These are phyloP conservation scores for Matsumyia berberina DNA, from an alignment of 2,888 invertebrate species.

Conservation along the genomic window DNA sequence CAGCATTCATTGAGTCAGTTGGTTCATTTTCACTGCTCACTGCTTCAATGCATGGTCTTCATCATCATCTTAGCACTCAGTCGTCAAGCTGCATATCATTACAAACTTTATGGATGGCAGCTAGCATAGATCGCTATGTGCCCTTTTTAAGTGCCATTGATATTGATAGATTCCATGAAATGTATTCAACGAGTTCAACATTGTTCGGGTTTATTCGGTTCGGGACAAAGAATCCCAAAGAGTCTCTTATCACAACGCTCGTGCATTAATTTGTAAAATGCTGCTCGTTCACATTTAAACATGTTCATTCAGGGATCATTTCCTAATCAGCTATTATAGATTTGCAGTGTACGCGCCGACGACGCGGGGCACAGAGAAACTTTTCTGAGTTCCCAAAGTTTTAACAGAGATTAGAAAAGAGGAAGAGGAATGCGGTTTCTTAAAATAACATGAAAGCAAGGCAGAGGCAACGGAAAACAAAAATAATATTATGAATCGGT, in stretches of 20 bases:
- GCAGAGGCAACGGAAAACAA: slow-evolving; percentile 57
- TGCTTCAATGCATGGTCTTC: slow-evolving; percentile 41
- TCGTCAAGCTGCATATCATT: slow-evolving; percentile 72
- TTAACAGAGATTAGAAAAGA: slow-evolving; percentile 73
- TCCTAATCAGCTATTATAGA: slow-evolving; percentile 75
- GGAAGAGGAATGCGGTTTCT: slow-evolving; percentile 74
- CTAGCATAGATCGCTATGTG: slow-evolving; percentile 42
- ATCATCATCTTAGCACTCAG: slow-evolving; percentile 48
- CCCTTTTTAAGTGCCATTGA: slow-evolving; percentile 58
- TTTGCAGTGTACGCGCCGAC: slow-evolving; percentile 62
- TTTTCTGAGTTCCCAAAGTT: slow-evolving; percentile 62
- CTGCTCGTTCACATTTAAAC: slow-evolving; percentile 62
- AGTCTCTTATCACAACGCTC: slow-evolving; percentile 63
- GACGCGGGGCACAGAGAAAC: slow-evolving; percentile 29
- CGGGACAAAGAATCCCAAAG: slow-evolving; percentile 60
- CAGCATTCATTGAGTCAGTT: slow-evolving; percentile 56
- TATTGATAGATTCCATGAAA: slow-evolving; percentile 70
- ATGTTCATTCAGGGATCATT: slow-evolving; percentile 74
- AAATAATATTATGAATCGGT: slow-evolving; percentile 64
- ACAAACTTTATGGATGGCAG: slow-evolving; percentile 57
- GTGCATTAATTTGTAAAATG: slow-evolving; percentile 71
- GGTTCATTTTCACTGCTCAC: slow-evolving; percentile 40
- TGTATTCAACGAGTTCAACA: slow-evolving; percentile 22
- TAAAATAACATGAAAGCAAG: slow-evolving; percentile 60
- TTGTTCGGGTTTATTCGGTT: slow-evolving; percentile 9